A percentile compares a stretch with the other conserved stretches of the same genome.
Conservation (phyloP, 2,113 vertebrate genomes). For the Odocoileus hemionus region DNA sequence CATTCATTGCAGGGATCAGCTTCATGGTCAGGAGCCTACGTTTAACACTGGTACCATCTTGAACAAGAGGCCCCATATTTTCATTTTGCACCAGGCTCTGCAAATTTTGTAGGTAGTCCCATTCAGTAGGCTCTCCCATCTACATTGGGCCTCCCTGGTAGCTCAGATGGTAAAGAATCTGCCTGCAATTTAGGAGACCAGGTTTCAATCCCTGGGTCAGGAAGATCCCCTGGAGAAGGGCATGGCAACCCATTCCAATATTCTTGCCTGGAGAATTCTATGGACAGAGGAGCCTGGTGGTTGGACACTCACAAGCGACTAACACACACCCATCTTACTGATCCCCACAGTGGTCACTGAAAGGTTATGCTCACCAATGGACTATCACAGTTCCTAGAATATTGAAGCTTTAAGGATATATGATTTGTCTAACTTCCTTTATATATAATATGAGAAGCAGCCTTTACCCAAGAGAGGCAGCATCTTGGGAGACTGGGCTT, state of each 20-base stretch:
- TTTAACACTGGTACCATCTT: background rate
- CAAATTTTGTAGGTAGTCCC: background rate
- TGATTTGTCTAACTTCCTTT: background rate
- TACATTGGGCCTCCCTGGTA: background rate
- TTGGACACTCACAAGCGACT: fast-evolving
- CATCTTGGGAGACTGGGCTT: background rate
- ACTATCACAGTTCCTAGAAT: background rate
- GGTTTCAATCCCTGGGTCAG: background rate
- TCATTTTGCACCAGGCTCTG: background rate
- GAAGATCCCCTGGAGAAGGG: background rate
- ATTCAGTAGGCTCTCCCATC: background rate
- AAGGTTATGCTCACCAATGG: background rate
- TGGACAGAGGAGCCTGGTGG: background rate
- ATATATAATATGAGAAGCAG: background rate
- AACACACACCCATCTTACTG: background rate
- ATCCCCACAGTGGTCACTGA: background rate
- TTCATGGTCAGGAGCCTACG: background rate
- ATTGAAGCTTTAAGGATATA: background rate
- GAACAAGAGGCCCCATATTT: background rate
- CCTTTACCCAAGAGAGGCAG: background rate
- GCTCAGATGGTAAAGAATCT: background rate
- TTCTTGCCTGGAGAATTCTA: background rate
- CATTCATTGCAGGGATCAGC: background rate
- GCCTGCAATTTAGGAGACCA: background rate
- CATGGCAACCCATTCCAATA: background rate